These are phyloP conservation scores for Nycteola revayana DNA, from an alignment of 2,888 invertebrate species.

Conservation along the genomic window DNA sequence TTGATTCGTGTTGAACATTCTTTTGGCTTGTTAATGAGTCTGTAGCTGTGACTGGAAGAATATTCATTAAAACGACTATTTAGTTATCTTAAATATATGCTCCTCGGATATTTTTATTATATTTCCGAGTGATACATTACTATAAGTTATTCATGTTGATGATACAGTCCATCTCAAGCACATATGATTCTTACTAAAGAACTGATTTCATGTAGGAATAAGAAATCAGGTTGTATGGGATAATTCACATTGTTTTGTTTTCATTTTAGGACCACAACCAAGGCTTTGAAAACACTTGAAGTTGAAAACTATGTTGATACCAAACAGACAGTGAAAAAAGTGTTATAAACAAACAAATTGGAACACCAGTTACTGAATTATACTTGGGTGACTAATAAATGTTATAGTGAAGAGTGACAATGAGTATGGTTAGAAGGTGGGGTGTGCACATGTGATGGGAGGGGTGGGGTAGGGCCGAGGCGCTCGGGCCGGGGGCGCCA, in stretches of 20 bases:
- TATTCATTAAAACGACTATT: constrained; percentile 13
- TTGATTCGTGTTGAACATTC: constrained; percentile 56
- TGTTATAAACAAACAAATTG: constrained; percentile 20
- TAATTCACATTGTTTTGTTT: too few relatives aligned
- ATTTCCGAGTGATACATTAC: too few relatives aligned
- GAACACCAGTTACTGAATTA: constrained; percentile 15
- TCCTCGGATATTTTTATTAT: too few relatives aligned
- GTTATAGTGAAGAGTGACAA: constrained; percentile 45
- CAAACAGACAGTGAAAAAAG: constrained; percentile 25
- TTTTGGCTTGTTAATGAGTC: constrained; percentile 35
- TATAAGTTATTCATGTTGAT: too few relatives aligned
- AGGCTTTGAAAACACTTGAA: constrained; percentile 16
- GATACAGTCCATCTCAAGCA: too few relatives aligned
- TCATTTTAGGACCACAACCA: constrained; percentile 24
- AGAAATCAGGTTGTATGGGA: too few relatives aligned
- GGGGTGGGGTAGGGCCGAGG: constrained; percentile 78
- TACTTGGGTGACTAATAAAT: constrained; percentile 42
- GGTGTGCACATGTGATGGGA: constrained; percentile 71
- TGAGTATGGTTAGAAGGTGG: constrained; percentile 53
- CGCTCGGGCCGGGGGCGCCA: constrained; percentile 82
- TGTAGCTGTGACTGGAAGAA: constrained; percentile 18
- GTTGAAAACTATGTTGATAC: constrained; percentile 19
- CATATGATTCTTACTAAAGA: too few relatives aligned
- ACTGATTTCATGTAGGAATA: too few relatives aligned
- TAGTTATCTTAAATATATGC: constrained; percentile 5